Conservation (phyloP, 1,140 invertebrate species). For the Bicyclus anynana region DNA sequence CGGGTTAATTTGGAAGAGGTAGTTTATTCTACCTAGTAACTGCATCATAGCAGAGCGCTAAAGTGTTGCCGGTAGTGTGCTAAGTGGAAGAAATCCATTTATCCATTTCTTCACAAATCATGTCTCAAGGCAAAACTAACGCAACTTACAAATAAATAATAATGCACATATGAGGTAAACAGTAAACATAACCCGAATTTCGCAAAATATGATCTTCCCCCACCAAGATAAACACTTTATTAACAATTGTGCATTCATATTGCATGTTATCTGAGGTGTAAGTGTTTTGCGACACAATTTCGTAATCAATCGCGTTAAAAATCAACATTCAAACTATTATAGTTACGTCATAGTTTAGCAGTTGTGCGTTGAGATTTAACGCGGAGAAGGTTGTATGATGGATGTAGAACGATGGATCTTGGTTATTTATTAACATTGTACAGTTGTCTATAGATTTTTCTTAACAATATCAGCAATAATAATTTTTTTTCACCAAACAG, state of each 20-base stretch:
- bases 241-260: background rate
- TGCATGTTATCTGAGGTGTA: background rate
- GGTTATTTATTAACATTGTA: background rate
- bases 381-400: background rate
- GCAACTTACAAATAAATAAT: background rate
- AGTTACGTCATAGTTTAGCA: background rate
- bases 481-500: no score
- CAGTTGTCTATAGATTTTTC: background rate
- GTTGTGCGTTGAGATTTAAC: background rate
- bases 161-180: background rate
- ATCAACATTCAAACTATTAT: slow-evolving; percentile 1
- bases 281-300: background rate
- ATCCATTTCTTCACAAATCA: background rate
- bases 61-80: no score
- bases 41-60: no score
- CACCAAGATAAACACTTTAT: background rate
- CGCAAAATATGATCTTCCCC: background rate
- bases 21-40: no score
- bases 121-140: background rate
- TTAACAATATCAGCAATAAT: no score
- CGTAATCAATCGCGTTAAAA: background rate
- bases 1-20: no score
- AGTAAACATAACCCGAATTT: background rate
- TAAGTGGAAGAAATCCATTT: no score
- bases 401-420: background rate